A percentile compares a stretch with the other conserved stretches of the same genome.
phyloP scores from a whole-genome alignment of 2,888 invertebrate species.

The Rhamnusium bicolor region DNA sequence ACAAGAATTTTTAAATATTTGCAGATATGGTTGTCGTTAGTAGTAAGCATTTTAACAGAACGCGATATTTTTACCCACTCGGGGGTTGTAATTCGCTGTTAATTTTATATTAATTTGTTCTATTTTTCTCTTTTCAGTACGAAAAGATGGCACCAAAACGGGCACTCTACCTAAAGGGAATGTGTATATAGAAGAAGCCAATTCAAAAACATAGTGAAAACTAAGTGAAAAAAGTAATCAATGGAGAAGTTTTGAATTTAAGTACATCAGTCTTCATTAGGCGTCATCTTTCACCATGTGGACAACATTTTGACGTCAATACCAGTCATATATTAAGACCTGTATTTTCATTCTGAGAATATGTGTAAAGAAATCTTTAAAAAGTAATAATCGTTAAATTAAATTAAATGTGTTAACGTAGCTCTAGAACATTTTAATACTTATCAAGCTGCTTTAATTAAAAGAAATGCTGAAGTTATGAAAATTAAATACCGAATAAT shows the following conservation, averaged over 20 bases:
- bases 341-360: conserved; percentile 3
- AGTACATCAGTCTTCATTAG: neutral
- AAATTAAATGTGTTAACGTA: neutral
- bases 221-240: conserved; percentile 7
- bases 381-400: neutral
- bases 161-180: conserved; percentile 67
- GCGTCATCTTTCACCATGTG: neutral
- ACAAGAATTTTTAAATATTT: no score
- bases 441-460: neutral
- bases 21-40: no score
- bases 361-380: neutral
- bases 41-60: no score
- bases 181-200: conserved; percentile 70
- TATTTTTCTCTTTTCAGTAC: conserved; percentile 66
- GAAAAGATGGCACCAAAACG: conserved; percentile 68
- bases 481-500: no score
- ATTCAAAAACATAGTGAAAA: conserved; percentile 57
- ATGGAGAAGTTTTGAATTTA: conserved; percentile 1
- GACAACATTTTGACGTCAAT: conserved; percentile 5
- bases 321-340: conserved; percentile 24
- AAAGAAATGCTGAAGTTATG: neutral
- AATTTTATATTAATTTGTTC: neutral
- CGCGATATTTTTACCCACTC: no score
- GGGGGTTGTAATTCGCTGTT: neutral
- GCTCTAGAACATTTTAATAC: conserved; percentile 1